Evolutionary conservation across 1,140 invertebrate species (phyloP).

Genomic region (Drosophila malerkotliana): DNA sequence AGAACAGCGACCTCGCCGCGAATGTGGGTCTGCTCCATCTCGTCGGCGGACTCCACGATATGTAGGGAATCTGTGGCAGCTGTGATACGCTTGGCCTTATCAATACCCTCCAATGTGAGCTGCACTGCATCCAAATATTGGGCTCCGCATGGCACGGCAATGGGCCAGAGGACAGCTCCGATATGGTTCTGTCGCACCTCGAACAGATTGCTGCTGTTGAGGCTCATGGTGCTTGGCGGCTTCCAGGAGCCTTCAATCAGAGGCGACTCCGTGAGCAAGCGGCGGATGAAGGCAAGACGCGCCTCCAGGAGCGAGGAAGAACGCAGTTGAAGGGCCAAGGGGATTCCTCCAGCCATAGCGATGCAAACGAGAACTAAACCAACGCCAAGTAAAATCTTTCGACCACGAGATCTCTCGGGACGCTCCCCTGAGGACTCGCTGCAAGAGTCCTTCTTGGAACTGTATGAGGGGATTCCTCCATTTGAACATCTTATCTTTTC

Average conservation of each 20-base stretch:
- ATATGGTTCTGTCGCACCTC: conserved; percentile 76
- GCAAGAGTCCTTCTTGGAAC: conserved; percentile 70
- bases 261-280: conserved; percentile 86
- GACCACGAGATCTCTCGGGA: conserved; percentile 59
- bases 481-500: conserved; percentile 76
- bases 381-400: conserved; percentile 69
- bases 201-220: conserved; percentile 62
- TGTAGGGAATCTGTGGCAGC: conserved; percentile 75
- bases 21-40: conserved; percentile 87
- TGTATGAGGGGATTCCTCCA: conserved; percentile 68
- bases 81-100: conserved; percentile 86
- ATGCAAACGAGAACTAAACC: conserved; percentile 73
- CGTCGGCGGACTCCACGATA: conserved; percentile 81
- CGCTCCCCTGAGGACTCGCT: conserved; percentile 66
- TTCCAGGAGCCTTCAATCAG: conserved; percentile 85
- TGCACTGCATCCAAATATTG: conserved; percentile 88
- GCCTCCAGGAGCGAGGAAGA: conserved; percentile 86
- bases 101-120: conserved; percentile 88
- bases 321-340: conserved; percentile 85
- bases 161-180: conserved; percentile 87
- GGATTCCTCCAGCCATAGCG: conserved; percentile 84
- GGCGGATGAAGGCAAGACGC: conserved; percentile 85
- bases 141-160: conserved; percentile 86
- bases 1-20: conserved; percentile 88
- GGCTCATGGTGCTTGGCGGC: conserved; percentile 61